Conservation (phyloP, 2,888 invertebrate genomes). For the Leptinotarsa peninsularis region DNA sequence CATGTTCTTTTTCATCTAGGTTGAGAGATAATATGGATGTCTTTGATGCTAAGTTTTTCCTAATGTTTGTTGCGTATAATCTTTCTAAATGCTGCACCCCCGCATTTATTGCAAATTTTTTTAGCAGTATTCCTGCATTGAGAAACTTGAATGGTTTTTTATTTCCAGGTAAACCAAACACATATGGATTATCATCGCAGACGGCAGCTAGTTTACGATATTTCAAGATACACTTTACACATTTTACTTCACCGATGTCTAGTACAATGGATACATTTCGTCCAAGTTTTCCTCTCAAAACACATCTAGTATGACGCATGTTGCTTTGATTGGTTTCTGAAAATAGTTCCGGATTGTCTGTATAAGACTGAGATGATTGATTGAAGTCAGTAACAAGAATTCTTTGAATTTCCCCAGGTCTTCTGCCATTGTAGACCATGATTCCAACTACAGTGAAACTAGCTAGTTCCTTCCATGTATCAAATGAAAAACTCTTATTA, state of each 20-base stretch:
- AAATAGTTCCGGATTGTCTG: conserved; percentile 7
- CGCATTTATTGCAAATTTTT: conserved; percentile 9
- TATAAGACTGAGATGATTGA: conserved; percentile 14
- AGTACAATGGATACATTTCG: conserved; percentile 26
- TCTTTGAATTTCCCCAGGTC: conserved; percentile 26
- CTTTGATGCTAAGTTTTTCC: conserved; percentile 24
- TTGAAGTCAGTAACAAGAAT: conserved; percentile 16
- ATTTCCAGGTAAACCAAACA: conserved; percentile 26
- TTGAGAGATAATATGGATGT: conserved; percentile 6
- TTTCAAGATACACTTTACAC: conserved; percentile 21
- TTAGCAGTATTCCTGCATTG: conserved; percentile 19
- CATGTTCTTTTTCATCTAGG: conserved; percentile 15
- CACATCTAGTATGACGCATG: conserved; percentile 19
- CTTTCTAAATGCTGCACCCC: conserved; percentile 11
- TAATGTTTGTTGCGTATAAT: conserved; percentile 22
- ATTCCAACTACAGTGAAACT: conserved; percentile 22
- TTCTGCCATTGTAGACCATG: conserved; percentile 27
- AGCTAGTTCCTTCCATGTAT: conserved; percentile 18
- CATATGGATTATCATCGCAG: conserved; percentile 15
- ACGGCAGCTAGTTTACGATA: conserved; percentile 15
- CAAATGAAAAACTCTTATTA: not conserved
- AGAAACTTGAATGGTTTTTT: conserved; percentile 24
- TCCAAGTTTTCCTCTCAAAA: conserved; percentile 21
- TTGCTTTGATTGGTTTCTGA: not conserved
- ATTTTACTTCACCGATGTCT: conserved; percentile 2